Evolutionary conservation across 2,888 invertebrate genomes (phyloP).

Genomic region (Cataglyphis altisquamis): DNA sequence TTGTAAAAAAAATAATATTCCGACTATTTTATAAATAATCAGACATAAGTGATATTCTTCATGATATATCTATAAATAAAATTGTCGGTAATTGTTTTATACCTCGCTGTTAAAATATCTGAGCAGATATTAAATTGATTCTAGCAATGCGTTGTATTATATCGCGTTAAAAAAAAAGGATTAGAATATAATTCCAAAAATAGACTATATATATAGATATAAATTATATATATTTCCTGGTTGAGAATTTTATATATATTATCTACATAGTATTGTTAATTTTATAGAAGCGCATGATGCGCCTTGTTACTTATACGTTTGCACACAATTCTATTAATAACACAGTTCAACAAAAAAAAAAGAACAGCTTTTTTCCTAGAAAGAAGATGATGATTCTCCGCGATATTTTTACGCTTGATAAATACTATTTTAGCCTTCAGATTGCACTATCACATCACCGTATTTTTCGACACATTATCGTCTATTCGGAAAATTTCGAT

Average conservation of each 20-base stretch:
- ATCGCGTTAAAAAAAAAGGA: neutral
- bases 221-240: neutral
- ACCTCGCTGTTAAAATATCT: slow-evolving; percentile 20
- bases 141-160: slow-evolving; percentile 19
- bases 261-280: slow-evolving; percentile 16
- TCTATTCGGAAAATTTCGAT: neutral
- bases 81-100: slow-evolving; percentile 41
- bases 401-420: neutral
- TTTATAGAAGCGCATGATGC: neutral
- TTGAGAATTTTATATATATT: neutral
- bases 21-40: slow-evolving; percentile 5
- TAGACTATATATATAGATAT: neutral
- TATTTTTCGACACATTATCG: slow-evolving; percentile 52
- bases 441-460: slow-evolving; percentile 47
- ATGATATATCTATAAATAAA: slow-evolving; percentile 13
- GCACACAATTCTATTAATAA: slow-evolving; percentile 13
- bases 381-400: neutral
- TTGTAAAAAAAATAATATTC: slow-evolving; percentile 17
- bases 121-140: slow-evolving; percentile 18
- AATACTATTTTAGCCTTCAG: neutral
- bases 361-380: neutral
- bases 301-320: slow-evolving; percentile 7
- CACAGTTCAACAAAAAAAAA: neutral
- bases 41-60: slow-evolving; percentile 3
- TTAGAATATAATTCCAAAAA: slow-evolving; percentile 23